Evolutionary conservation across 2,113 vertebrate species (phyloP).

Genomic region (Glaucidium brasilianum): DNA sequence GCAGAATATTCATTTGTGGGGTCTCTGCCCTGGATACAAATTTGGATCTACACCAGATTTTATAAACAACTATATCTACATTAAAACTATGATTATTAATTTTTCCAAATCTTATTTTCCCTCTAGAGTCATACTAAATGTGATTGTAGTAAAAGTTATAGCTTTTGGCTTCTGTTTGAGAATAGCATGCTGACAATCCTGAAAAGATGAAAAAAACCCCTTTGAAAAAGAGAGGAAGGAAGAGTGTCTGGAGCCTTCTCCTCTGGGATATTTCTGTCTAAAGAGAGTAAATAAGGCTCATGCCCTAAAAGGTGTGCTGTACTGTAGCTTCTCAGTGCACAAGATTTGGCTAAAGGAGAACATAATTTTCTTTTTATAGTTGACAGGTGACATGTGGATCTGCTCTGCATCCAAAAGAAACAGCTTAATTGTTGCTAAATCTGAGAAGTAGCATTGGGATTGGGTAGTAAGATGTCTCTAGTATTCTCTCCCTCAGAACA

Average conservation of each 20-base stretch:
- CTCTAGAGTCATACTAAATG: not conserved
- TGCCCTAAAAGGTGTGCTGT: not conserved
- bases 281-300: conserved; percentile 8
- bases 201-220: conserved; percentile 34
- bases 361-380: not conserved
- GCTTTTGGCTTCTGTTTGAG: not conserved
- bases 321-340: not conserved
- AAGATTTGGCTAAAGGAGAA: not conserved
- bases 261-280: conserved; percentile 50
- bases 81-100: not conserved
- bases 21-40: not conserved
- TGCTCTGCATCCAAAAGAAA: not conserved
- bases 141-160: not conserved
- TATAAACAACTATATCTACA: not conserved
- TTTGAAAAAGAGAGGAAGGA: conserved; percentile 61
- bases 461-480: not conserved
- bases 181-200: not conserved
- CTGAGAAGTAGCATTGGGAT: not conserved
- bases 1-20: not conserved
- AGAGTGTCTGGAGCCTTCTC: conserved; percentile 49
- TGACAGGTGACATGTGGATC: not conserved
- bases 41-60: not conserved
- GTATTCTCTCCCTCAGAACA: not conserved
- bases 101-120: not conserved
- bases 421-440: no score